Evolutionary conservation across 1,140 invertebrate species (phyloP), one percentile per base, ranked within the genome.

Genomic region (Drosophila eugracilis): DNA sequence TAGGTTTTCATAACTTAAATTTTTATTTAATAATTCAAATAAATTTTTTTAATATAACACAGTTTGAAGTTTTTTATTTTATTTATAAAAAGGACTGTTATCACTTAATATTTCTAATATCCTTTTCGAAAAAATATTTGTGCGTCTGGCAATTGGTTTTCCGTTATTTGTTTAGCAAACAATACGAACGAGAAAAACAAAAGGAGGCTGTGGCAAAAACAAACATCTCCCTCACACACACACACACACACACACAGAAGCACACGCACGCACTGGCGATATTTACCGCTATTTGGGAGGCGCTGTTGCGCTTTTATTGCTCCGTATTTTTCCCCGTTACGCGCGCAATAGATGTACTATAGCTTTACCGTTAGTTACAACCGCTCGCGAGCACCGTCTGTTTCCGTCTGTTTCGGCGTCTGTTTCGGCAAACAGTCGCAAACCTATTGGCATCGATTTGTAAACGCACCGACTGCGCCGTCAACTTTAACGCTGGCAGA

Each of bases 401-500:
- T 53, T 76, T 12, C 9, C 30, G 30, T 28, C 26, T 28, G 12
- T 32, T 32, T 32, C 30, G 72, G 65, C 79, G 79, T 80, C 79
- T 71, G 71, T 84, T 84, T 85, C 84, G 83, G 72, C 83, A 88
- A 88, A 88, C 83, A 88, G 83, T 71, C 75, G 72, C 83, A 88
- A 88, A 88, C 83, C 76, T 88, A 88, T 78, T 81, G 84, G 77
- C 80, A 88, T 85, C 80, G 84, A 89, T 83, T 88, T 83, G 83
- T 86, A 89, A 75, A 76, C 62, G 81, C 71, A 76, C 72, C 69
- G 66, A 76, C 75, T 65, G 66, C 63, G 45, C n/a, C 30, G 39
- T 17, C 67, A 62, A 76, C 74, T 63, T 58, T 59, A 32, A 21
- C 42, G 39, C 24, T 54, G 50, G 47, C 79, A 14, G 63, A 39